These are phyloP conservation scores for Aphrophora alni DNA, from an alignment of 2,888 invertebrate species.

Conservation along the genomic window DNA sequence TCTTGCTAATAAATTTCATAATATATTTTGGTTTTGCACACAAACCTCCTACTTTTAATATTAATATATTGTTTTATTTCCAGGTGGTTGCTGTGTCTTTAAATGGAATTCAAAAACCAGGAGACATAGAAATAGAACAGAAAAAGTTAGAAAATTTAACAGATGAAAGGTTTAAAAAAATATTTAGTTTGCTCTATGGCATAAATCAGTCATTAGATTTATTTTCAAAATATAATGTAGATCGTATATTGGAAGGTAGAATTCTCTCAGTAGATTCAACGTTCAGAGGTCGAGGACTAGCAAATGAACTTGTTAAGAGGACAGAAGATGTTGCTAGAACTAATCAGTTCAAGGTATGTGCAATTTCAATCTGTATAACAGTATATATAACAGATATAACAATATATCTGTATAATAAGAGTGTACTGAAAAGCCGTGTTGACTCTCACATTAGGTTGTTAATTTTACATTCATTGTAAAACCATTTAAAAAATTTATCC, in stretches of 20 bases:
- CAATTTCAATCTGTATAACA: no score
- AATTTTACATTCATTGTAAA: no score
- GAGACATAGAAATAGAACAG: slow-evolving; percentile 73
- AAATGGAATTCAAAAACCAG: slow-evolving; percentile 76
- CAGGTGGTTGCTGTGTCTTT: slow-evolving; percentile 80
- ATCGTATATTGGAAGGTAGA: slow-evolving; percentile 77
- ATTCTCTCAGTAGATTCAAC: slow-evolving; percentile 77
- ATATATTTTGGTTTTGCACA: no score
- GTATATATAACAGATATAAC: no score
- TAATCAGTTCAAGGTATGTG: slow-evolving; percentile 70
- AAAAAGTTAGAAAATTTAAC: slow-evolving; percentile 66
- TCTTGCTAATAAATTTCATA: no score
- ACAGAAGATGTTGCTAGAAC: slow-evolving; percentile 71
- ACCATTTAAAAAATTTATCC: no score
- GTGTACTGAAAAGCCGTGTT: no score
- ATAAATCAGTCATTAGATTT: slow-evolving; percentile 73
- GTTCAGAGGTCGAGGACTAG: slow-evolving; percentile 77
- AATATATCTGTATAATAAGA: no score
- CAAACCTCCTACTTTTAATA: no score
- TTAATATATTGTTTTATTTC: no score
- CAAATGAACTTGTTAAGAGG: slow-evolving; percentile 71
- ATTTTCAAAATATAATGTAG: slow-evolving; percentile 70
- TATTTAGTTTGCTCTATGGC: slow-evolving; percentile 76
- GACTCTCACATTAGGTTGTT: no score
- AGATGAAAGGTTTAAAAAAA: slow-evolving; percentile 70